Evolutionary conservation across 2,113 vertebrate genomes (phyloP).

Genomic region (Centropristis striata): DNA sequence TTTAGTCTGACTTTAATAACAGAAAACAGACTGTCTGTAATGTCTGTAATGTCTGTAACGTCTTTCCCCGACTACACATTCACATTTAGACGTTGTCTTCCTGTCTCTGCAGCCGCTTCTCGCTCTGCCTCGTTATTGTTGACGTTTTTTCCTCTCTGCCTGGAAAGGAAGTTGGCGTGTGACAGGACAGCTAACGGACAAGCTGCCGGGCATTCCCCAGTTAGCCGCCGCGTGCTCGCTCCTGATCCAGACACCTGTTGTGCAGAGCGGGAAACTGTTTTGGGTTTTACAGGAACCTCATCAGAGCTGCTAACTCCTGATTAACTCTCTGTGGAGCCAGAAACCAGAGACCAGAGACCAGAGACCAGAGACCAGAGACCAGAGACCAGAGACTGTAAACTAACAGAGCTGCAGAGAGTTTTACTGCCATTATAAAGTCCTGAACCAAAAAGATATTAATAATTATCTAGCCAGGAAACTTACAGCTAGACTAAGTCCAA

Average conservation of each 20-base stretch:
- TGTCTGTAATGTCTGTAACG: neutral
- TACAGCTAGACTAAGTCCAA: too few relatives aligned
- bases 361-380: too few relatives aligned
- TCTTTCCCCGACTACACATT: neutral
- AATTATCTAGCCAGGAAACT: too few relatives aligned
- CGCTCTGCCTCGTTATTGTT: constrained; percentile 20
- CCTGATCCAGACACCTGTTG: constrained; percentile 54
- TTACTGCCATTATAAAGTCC: too few relatives aligned
- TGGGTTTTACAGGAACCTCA: constrained; percentile 26
- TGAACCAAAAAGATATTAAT: too few relatives aligned
- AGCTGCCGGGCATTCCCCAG: constrained; percentile 33
- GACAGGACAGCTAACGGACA: neutral
- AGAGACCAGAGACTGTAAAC: too few relatives aligned
- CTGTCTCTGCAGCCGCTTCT: constrained; percentile 15
- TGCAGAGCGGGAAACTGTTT: constrained; percentile 21
- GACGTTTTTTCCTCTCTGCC: constrained; percentile 37
- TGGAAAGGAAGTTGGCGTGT: constrained; percentile 28
- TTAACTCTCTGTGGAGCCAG: constrained; percentile 28
- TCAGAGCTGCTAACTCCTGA: constrained; percentile 30
- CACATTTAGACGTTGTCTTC: constrained; percentile 12
- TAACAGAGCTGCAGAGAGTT: too few relatives aligned
- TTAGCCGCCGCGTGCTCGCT: constrained; percentile 24
- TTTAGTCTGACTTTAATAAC: too few relatives aligned
- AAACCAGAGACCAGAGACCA: too few relatives aligned
- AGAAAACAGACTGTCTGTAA: too few relatives aligned